Evolutionary conservation across 2,888 invertebrate species (phyloP), one percentile per base, ranked within the genome.

Genomic region (Rhagophthalmus giganteus): DNA sequence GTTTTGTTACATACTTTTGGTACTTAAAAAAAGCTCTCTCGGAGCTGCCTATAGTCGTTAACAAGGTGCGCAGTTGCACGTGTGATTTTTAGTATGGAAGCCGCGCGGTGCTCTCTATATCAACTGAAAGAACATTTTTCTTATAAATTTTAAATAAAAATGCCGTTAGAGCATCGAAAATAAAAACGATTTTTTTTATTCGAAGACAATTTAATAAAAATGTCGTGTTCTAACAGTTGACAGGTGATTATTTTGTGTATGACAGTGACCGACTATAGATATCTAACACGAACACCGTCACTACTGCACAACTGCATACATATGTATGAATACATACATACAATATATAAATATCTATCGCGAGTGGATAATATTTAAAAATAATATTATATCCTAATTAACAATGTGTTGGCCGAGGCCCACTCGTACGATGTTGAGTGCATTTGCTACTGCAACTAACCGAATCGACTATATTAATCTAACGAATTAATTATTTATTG

Each of bases 351-450:
- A 70, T 69, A 67, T 68, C 67, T 68, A 68, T 69, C 66, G 67
- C 69, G 68, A 70, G 64, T 69, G 66, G 64, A 66, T 69, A 69
- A 65, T 66, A 64, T 67, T 71, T 65, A 68, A 71, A 69, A 71
- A 70, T 71, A 71, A 71, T 68, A 58, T 63, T 69, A 66, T 67
- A 69, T 66, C 64, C 71, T 71, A 71, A 71, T 61, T 69, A 72
- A 71, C 69, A 71, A 71, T 69, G 62, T 68, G 64, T 67, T 61
- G 64, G 64, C 63, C 65, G 53, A 57, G 54, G 61, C 57, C 62
- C 61, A 59, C 55, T 57, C 62, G 61, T 61, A 61, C 63, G 49
- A 58, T 57, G 53, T 45, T 62, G 58, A 65, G 66, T 69, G 70
- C 70, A 61, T 67, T 60, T 60, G 64, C 70, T 69, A 71, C 69